Base-by-base conservation (phyloP, 2,797 vertebrate species). In the Ciconia nigra region DNA sequence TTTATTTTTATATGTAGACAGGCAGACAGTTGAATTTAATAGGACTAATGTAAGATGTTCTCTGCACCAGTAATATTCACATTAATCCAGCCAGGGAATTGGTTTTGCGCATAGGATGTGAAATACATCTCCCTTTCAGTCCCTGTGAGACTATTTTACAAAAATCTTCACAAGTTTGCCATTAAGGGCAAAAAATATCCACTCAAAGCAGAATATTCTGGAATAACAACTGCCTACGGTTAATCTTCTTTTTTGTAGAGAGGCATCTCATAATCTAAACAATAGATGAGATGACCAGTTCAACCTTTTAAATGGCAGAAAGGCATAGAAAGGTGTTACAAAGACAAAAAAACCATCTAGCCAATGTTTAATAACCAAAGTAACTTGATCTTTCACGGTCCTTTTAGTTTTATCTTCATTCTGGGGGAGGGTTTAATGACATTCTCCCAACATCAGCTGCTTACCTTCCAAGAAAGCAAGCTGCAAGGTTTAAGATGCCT, bases 21-120 rank as follows among this genome's bases (percentile, higher is more conserved):
- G 80, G 88, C 94, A 95, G 78, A 93, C 58, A 78, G 82, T 91
- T 97, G 70, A 97, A 94, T 98, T 98, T 98, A 97, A 98, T 97
- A 96, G 87, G 82, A 93, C 95, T 97, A 96, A 98, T 94, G 67
- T 80, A 97, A 96, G 93, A 76, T 93, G 51, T 91, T 97, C 89
- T 97, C 91, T 95, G 73, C 25, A 58, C 85, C 93, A 87, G 93
- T 97, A 96, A 98, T 98, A 98, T 92, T 98, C 97, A 96, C 96
- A 85, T 98, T 98, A 98, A 98, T 98, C 95, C 96, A 97, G 87
- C 42, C 76, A 95, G 93, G 94, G 96, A 98, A 98, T 97, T 97
- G 96, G 83, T 97, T 98, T 98, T 98, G 90, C 97, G 91, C 95
- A 96, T 96, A 96, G 89, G 81, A 96, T 97, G 88, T 98, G 94